Conservation (phyloP, 1,140 invertebrate species). For the Triops cancriformis region DNA sequence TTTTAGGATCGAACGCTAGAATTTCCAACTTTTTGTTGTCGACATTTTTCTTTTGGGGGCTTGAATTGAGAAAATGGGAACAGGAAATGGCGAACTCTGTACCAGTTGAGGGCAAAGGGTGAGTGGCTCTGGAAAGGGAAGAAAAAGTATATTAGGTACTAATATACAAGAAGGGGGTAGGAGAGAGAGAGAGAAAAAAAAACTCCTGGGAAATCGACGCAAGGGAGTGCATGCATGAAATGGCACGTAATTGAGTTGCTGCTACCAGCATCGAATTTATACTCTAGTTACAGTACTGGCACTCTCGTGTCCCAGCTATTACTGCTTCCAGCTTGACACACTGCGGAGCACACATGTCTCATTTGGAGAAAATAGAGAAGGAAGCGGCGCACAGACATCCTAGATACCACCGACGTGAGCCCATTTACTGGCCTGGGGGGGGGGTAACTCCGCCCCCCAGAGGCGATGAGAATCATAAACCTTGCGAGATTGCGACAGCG, state of each 20-base stretch:
- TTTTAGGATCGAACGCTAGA: background rate
- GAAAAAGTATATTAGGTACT: background rate
- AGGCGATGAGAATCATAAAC: background rate
- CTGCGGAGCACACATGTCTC: background rate
- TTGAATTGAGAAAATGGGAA: background rate
- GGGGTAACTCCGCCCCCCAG: background rate
- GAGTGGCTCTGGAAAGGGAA: background rate
- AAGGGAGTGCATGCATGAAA: background rate
- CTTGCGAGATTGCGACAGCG: slow-evolving; percentile 3
- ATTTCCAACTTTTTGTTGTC: background rate
- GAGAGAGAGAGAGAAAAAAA: background rate
- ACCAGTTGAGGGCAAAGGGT: background rate
- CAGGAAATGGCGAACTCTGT: background rate
- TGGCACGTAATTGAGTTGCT: slow-evolving; percentile 5
- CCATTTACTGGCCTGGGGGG: background rate
- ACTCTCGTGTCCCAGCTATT: background rate
- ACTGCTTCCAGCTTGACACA: background rate
- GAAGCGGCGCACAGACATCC: background rate
- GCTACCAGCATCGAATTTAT: background rate
- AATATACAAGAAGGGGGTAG: background rate
- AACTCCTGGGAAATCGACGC: slow-evolving; percentile 8
- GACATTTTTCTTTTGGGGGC: background rate
- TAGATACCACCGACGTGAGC: background rate
- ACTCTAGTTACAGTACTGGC: background rate
- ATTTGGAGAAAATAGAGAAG: background rate